Evolutionary conservation across 2,797 vertebrate species (phyloP).

Genomic region (Lagorchestes hirsutus): DNA sequence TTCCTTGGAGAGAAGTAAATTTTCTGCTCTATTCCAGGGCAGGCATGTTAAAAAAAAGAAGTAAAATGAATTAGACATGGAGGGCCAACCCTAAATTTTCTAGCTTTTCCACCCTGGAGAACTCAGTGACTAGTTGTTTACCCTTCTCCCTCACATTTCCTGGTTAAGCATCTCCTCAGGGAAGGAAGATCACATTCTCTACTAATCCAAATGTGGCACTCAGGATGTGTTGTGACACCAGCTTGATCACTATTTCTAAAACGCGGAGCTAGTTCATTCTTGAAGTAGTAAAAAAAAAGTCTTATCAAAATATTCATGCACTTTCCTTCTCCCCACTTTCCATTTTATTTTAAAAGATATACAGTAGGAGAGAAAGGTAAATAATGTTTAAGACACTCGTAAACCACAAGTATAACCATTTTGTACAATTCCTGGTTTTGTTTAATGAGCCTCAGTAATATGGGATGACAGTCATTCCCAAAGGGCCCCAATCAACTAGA

Average conservation of each 20-base stretch:
- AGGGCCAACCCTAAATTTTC: background rate
- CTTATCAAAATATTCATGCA: background rate
- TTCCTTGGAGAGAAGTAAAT: background rate
- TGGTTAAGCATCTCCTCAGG: background rate
- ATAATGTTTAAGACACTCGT: constrained; percentile 64
- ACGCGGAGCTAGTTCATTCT: background rate
- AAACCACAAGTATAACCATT: constrained; percentile 65
- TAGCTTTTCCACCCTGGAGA: background rate
- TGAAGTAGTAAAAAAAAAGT: background rate
- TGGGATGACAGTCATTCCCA: constrained; percentile 62
- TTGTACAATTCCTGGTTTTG: constrained; percentile 72
- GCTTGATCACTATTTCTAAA: background rate
- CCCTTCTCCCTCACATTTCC: constrained; percentile 9
- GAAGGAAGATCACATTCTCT: background rate
- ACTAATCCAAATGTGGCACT: background rate
- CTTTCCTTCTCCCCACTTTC: background rate
- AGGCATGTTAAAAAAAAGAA: background rate
- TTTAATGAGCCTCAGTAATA: constrained; percentile 69
- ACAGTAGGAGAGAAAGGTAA: constrained; percentile 58
- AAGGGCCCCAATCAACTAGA: constrained; percentile 66
- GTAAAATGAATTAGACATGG: background rate
- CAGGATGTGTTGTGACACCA: background rate
- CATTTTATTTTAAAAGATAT: constrained; percentile 44
- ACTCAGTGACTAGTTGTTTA: background rate
- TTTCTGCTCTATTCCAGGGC: background rate